Base-by-base conservation (phyloP, 92 coral and sea anemone species). In the Paragorgia papillata region DNA sequence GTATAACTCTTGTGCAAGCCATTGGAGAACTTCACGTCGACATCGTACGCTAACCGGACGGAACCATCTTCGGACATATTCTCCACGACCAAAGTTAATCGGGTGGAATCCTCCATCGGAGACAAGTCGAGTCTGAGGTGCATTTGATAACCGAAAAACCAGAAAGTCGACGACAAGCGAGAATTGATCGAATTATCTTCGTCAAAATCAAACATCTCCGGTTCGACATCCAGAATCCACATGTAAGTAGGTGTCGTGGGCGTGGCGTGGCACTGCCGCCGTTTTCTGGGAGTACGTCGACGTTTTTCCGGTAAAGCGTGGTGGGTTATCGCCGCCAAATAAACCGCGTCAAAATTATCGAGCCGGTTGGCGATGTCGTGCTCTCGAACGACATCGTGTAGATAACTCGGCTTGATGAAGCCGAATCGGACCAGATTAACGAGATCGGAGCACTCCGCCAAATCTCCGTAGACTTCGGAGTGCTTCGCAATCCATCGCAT, bases 401-500 rank as follows among this genome's bases (percentile, higher is more conserved):
- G n/a, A 19, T 58, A 58, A 20, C 18, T 31, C 17, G 37, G 31
- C 20, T 27, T 58, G 7, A 58, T 31, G 32, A 58, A 58, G 10
- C 25, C 33, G 19, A 58, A 58, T 14, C 64, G 64, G 17, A 58
- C 64, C 31, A 58, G 86, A 73, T 88, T 88, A 59, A 90, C 91
- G 17, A 68, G 75, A 48, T 68, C 75, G 40, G 75, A 68, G 39
- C 54, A 68, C 18, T 30, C 25, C 58, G 75, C 30, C 21, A 68
- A 9, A 18, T 44, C 59, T 3, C 35, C 58, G 59, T 49, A 68
- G 18, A 44, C 24, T 46, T 68, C 75, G 22, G 30, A 27, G 35
- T 57, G 83, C 82, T 21, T 31, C 64, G 14, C 53, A 15, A 46
- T 46, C 97, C 97, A 91, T 63, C 87, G 80, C 86, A 86, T 91